Evolutionary conservation across 1,140 invertebrate species (phyloP).

Genomic region (Drosophila paulistorum): DNA sequence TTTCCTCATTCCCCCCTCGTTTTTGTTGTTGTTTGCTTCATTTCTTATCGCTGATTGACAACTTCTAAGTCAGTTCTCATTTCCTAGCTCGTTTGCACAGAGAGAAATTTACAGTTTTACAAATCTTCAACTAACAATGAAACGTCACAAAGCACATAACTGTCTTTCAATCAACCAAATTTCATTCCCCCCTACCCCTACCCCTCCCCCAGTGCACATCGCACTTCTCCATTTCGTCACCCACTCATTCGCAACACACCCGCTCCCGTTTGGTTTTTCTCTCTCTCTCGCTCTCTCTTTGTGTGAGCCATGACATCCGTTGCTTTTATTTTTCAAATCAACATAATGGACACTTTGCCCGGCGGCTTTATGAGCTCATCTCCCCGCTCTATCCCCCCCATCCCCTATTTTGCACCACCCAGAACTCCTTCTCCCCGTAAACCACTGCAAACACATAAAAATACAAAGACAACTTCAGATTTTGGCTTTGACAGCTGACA

Average conservation of each 20-base stretch:
- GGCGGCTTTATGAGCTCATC: conserved; percentile 40
- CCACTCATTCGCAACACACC: neutral
- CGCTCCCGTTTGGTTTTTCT: neutral
- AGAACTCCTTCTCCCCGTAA: conserved; percentile 28
- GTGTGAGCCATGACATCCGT: conserved; percentile 61
- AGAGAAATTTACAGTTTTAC: conserved; percentile 23
- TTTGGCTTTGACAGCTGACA: conserved; percentile 77
- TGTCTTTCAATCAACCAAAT: conserved; percentile 78
- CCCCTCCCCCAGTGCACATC: neutral
- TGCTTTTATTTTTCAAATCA: conserved; percentile 80
- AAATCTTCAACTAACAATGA: conserved; percentile 37
- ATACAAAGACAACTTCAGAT: conserved; percentile 74
- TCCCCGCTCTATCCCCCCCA: neutral
- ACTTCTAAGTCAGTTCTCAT: conserved; percentile 37
- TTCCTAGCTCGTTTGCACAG: conserved; percentile 1
- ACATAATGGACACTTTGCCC: conserved; percentile 80
- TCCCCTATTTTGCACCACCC: conserved; percentile 10
- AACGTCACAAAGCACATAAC: conserved; percentile 46
- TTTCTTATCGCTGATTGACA: conserved; percentile 42
- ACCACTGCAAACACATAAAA: conserved; percentile 45
- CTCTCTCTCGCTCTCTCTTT: conserved; percentile 28
- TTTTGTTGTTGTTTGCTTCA: neutral
- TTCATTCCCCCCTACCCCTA: conserved; percentile 23
- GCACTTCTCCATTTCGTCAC: neutral
- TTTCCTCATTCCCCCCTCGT: neutral